Base-by-base conservation (phyloP, 64 coral and sea anemone genomes). In the Stichodactyla helianthus region DNA sequence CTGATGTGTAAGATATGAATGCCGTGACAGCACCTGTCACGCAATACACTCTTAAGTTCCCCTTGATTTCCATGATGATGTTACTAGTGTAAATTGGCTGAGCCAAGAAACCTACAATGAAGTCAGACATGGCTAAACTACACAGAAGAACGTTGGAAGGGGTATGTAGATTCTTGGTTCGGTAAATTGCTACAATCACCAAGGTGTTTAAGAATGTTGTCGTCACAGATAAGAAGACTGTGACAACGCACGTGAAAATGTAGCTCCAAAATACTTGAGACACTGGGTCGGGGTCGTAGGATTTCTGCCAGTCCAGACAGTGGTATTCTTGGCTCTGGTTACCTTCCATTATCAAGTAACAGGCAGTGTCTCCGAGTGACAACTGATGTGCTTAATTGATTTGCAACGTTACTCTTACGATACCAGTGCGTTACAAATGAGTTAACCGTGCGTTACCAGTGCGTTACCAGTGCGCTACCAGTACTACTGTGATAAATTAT, bases 131-230 rank as follows among this genome's bases (percentile, higher is more conserved):
- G 5, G 86, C 86, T 53, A 88, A 25, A 79, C 86, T 88, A 23
- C 86, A 88, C 22, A 88, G 77, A 20, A 79, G 17, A 6, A 88
- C 11, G 55, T 88, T 88, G 5, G 70, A 88, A 27, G 87, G 87
- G 6, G 78, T 88, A 18, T 54, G 55, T 1, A 89, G 87, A 44
- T 6, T 65, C 4, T 62, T 65, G 4, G 87, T 80, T 44, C 53
- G 31, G 7, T 63, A 51, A 18, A 89, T 79, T 26, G 59, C 87
- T 8, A 15, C 55, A 52, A 89, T 64, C 15, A 89, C 87, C 1
- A 89, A 52, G n/a, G 55, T 7, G 20, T 89, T 89, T 51, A 62
- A 22, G 10, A 89, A 4, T 53, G 60, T 74, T 10, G 87, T 27
- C 55, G 87, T 77, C 11, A 83, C n/a, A 13, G 59, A 63, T 20